Evolutionary conservation across 2,113 vertebrate genomes (phyloP).

Genomic region (Lamprologus callipterus): DNA sequence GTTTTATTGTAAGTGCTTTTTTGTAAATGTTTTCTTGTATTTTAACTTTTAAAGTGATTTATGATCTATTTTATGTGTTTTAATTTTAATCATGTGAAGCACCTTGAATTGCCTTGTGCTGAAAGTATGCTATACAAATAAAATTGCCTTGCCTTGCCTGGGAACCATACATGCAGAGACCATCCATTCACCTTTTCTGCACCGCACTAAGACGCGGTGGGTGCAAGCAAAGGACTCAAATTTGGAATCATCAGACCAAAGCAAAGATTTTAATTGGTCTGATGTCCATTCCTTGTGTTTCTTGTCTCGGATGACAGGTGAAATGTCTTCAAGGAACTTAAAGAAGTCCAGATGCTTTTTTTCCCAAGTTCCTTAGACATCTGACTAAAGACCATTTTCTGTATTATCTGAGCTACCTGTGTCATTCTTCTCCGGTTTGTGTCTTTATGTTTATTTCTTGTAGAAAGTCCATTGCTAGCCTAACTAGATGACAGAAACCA

Average conservation of each 20-base stretch:
- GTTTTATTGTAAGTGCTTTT: too few species aligned
- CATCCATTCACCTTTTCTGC: too few species aligned
- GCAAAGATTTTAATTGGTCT: too few species aligned
- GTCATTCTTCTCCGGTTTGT: background rate
- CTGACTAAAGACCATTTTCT: background rate
- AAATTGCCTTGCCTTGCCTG: too few species aligned
- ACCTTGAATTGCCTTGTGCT: too few species aligned
- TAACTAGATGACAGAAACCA: background rate
- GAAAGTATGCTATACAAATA: accelerated
- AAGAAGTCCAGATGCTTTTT: background rate
- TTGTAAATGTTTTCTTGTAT: too few species aligned
- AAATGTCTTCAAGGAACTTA: background rate
- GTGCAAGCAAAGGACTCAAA: accelerated
- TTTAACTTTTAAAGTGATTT: too few species aligned
- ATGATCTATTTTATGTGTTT: too few species aligned
- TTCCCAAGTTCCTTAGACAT: background rate
- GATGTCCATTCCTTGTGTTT: too few species aligned
- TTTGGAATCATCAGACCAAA: too few species aligned
- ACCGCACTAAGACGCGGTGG: accelerated
- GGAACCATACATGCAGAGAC: too few species aligned
- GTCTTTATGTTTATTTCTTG: background rate
- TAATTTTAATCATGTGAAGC: too few species aligned
- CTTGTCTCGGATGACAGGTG: accelerated
- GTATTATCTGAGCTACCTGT: background rate
- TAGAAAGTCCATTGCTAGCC: background rate